A percentile compares a stretch with the other conserved stretches of the same genome.
Evolutionary conservation across 2,888 invertebrate genomes (phyloP).

Genomic region (Globia sparganii): DNA sequence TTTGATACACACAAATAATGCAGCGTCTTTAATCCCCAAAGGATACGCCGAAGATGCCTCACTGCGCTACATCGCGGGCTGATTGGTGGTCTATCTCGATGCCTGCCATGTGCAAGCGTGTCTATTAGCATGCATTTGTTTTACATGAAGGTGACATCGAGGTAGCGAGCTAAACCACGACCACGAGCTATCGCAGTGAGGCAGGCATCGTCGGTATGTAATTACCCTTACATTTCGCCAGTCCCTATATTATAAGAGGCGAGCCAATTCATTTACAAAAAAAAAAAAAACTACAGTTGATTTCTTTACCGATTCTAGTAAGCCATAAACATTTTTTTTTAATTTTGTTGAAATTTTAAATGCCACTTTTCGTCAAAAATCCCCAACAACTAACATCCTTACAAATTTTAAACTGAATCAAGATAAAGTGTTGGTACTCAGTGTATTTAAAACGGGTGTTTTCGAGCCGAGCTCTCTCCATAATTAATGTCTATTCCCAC

Average conservation of each 20-base stretch:
- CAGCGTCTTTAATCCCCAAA: neutral
- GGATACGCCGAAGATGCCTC: neutral
- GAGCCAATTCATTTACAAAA: too few species aligned
- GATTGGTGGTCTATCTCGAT: neutral
- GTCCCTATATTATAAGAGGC: too few species aligned
- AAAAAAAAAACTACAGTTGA: too few species aligned
- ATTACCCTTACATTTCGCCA: neutral
- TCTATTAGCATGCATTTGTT: neutral
- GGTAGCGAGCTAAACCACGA: neutral
- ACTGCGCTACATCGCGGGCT: neutral
- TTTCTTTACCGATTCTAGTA: neutral
- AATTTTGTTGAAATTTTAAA: neutral
- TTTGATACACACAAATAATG: too few species aligned
- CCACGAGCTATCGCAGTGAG: neutral
- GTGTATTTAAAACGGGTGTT: constrained; percentile 61
- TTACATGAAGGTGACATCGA: neutral
- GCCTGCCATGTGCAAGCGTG: neutral
- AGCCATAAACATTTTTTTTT: neutral
- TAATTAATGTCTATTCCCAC: constrained; percentile 70
- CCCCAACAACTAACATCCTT: constrained; percentile 17
- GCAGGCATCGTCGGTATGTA: neutral
- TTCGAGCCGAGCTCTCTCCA: constrained; percentile 64
- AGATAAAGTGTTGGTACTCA: constrained; percentile 49
- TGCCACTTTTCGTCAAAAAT: neutral
- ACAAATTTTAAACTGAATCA: constrained; percentile 28